Conservation (phyloP, 2,113 vertebrate genomes). For the Sphaerodactylus townsendi region DNA sequence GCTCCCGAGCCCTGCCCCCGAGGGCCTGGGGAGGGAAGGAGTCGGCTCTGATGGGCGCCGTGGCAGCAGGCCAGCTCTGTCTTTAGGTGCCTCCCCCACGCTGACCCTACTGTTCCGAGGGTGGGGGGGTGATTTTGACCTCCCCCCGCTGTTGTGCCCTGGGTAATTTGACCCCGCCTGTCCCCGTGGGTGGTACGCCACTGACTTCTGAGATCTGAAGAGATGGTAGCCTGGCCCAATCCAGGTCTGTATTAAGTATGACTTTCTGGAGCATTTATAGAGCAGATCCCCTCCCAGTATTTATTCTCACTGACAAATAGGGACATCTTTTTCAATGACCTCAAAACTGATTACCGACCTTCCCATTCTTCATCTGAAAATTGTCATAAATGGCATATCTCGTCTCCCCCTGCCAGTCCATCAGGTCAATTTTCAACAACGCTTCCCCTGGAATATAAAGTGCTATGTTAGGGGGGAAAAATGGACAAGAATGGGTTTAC, state of each 20-base stretch:
- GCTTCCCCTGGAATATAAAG: slow-evolving; percentile 74
- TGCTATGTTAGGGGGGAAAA: not conserved
- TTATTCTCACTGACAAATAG: not conserved
- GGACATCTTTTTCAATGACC: not conserved
- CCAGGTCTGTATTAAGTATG: not conserved
- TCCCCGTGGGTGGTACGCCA: no score
- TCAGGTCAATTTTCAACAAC: slow-evolving; percentile 85
- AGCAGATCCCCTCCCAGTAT: not conserved
- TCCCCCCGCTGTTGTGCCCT: no score
- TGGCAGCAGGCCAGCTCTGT: no score
- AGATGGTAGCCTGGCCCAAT: no score
- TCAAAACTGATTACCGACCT: slow-evolving; percentile 62
- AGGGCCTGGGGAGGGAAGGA: no score
- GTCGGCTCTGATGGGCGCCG: no score
- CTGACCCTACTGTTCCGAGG: no score
- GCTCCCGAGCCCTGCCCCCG: no score
- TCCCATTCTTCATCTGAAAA: slow-evolving; percentile 80
- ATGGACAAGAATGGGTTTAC: not conserved
- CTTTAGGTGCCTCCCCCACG: no score
- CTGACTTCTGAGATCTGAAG: no score
- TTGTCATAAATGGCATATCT: slow-evolving; percentile 83
- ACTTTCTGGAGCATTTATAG: not conserved
- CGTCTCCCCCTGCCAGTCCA: slow-evolving; percentile 85
- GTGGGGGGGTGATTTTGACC: no score
- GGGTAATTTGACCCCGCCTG: no score